These are phyloP conservation scores for Pseudorasbora parva DNA, from an alignment of 2,113 vertebrate genomes.

Conservation along the genomic window DNA sequence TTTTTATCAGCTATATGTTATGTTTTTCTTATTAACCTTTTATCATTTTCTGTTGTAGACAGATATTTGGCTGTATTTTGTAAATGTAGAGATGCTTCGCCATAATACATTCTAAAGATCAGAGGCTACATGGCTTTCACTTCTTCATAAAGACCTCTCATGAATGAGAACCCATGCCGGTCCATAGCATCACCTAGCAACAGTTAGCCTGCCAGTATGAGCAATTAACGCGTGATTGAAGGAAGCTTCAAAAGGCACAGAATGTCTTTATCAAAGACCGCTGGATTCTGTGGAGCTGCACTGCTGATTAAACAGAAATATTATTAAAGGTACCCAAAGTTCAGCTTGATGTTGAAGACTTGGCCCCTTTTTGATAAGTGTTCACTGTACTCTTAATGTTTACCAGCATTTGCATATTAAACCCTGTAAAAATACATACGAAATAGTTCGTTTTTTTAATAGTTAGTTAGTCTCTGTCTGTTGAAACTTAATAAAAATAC, in stretches of 20 bases:
- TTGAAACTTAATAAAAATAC: too few relatives aligned
- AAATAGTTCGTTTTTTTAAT: not conserved
- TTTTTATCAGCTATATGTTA: not conserved
- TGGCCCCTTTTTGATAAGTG: not conserved
- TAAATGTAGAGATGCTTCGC: not conserved
- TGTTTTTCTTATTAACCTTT: conserved; percentile 18
- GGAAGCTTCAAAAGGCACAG: conserved; percentile 40
- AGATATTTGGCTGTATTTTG: conserved; percentile 28
- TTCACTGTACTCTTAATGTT: not conserved
- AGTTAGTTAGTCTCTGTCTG: too few relatives aligned
- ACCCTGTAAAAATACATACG: not conserved
- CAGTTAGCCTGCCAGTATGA: conserved; percentile 39
- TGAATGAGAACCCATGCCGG: conserved; percentile 31
- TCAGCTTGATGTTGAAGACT: not conserved
- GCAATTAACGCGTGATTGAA: conserved; percentile 41
- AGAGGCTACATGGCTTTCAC: conserved; percentile 26
- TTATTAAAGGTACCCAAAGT: not conserved
- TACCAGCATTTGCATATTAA: not conserved
- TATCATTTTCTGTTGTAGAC: conserved; percentile 3
- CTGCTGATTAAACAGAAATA: conserved; percentile 12
- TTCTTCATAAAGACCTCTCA: conserved; percentile 24
- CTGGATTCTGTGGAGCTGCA: not conserved
- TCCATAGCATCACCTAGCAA: conserved; percentile 57
- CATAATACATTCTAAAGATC: conserved; percentile 16
- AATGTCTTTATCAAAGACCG: conserved; percentile 28